Base-by-base conservation (phyloP, 2,888 invertebrate genomes). In the Drosophila recens region DNA sequence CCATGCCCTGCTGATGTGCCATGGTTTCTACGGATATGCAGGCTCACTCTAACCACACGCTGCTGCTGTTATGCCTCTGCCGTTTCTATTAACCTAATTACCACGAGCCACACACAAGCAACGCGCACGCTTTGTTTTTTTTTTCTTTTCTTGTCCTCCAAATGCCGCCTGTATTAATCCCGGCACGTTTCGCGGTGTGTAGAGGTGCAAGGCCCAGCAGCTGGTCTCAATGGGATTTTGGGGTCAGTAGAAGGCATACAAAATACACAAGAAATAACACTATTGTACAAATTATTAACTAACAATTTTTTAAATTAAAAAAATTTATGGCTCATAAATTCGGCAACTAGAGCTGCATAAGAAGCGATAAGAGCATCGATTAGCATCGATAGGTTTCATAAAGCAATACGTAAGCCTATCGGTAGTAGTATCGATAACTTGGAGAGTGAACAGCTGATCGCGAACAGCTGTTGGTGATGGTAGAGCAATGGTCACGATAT, bases 1-100 rank as follows among this genome's bases (percentile, higher is more conserved):
- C 96, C 93, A 94, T 94, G 67, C 84, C 74, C 56, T 85, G 82
- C 93, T 94, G 94, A 93, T 94, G 94, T 91, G 95, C 94, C 95
- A 87, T 89, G 52, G 23, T 38, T 72, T 58, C 38, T 56, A 15
- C 43, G 34, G 38, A 45, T 61, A 43, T 51, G 59, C 53, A 54
- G 56, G 52, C 67, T 53, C 49, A 33, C 42, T 64, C n/a, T 48
- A 63, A 63, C 57, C 63, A 42, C 40, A 62, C 63, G 63, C 48
- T 53, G 40, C 58, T 43, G 53, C 52, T 75, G 71, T 80, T 76
- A 72, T 78, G 72, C 67, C 61, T 69, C 46, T 58, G 67, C 40
- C 66, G 64, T 45, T 58, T 68, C 51, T 75, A 69, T 82, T 89
- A 85, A 85, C 88, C 87, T 85, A 85, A 85, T 85, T 85, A 85